phyloP scores from a whole-genome alignment of 1,140 invertebrate species.

The Achatina immaculata region DNA sequence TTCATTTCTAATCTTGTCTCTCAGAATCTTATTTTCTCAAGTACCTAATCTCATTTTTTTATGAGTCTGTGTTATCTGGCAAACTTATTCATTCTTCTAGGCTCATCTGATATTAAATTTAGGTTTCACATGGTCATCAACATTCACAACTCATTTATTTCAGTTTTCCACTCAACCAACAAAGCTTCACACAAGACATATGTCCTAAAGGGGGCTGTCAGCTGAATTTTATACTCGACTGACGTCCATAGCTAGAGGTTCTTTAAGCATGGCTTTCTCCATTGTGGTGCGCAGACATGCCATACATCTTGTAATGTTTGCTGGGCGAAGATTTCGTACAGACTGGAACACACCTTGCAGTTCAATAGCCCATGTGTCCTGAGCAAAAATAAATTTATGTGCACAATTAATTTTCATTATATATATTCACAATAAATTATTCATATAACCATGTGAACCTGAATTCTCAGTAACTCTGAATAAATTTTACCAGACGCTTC shows the following conservation, averaged over 20 bases:
- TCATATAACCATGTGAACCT: not conserved
- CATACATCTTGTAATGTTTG: conserved; percentile 37
- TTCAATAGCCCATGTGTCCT: conserved; percentile 30
- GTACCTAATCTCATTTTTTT: too few relatives aligned
- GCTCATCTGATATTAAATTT: too few relatives aligned
- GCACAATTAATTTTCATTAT: not conserved
- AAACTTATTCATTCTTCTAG: too few relatives aligned
- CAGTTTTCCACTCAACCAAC: too few relatives aligned
- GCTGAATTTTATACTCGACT: conserved; percentile 19
- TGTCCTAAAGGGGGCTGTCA: too few relatives aligned
- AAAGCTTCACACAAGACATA: too few relatives aligned
- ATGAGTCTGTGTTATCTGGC: too few relatives aligned
- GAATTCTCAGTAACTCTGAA: not conserved
- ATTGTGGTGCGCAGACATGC: conserved; percentile 24
- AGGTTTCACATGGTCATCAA: too few relatives aligned
- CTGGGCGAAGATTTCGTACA: conserved; percentile 24
- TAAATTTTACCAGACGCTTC: not conserved
- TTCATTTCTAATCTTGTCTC: too few relatives aligned
- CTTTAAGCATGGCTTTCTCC: conserved; percentile 33
- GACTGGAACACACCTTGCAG: conserved; percentile 35
- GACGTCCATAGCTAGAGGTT: conserved; percentile 29
- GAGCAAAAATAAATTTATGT: not conserved
- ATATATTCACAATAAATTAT: not conserved
- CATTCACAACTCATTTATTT: too few relatives aligned
- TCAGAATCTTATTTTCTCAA: too few relatives aligned